phyloP scores from a whole-genome alignment of 2,113 vertebrate species.

The Dicrurus megarhynchus region DNA sequence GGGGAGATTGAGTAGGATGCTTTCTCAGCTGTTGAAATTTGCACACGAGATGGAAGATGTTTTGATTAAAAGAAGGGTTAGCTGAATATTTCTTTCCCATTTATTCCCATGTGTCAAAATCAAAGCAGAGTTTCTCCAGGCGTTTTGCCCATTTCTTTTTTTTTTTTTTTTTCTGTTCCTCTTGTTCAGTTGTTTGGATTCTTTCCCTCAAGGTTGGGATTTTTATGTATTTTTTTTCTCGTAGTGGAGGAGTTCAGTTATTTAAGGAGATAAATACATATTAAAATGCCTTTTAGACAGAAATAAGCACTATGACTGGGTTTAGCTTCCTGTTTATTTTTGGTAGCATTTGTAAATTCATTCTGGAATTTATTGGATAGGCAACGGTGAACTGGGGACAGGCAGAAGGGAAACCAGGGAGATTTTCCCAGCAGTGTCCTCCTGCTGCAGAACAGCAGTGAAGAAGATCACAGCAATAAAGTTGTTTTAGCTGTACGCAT shows the following conservation, averaged over 20 bases:
- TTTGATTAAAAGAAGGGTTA: slow-evolving; percentile 23
- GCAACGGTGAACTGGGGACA: neutral
- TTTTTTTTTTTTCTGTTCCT: neutral
- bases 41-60: slow-evolving; percentile 49
- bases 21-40: slow-evolving; percentile 58
- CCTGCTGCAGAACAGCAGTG: neutral
- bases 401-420: neutral
- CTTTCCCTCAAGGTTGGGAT: neutral
- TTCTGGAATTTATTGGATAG: neutral
- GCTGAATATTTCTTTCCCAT: neutral
- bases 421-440: neutral
- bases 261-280: neutral
- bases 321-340: neutral
- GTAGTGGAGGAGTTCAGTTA: neutral
- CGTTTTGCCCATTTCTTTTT: neutral
- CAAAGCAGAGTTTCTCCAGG: slow-evolving; percentile 45
- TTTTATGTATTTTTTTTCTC: neutral
- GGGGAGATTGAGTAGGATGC: slow-evolving; percentile 36
- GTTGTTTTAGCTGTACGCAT: neutral
- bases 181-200: neutral
- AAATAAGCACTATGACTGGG: neutral
- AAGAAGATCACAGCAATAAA: too few species aligned
- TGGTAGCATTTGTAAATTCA: neutral
- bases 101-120: slow-evolving; percentile 53
- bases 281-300: neutral